Base-by-base conservation (phyloP, 2,888 invertebrate species). In the Spatulosminthurus flaviceps region DNA sequence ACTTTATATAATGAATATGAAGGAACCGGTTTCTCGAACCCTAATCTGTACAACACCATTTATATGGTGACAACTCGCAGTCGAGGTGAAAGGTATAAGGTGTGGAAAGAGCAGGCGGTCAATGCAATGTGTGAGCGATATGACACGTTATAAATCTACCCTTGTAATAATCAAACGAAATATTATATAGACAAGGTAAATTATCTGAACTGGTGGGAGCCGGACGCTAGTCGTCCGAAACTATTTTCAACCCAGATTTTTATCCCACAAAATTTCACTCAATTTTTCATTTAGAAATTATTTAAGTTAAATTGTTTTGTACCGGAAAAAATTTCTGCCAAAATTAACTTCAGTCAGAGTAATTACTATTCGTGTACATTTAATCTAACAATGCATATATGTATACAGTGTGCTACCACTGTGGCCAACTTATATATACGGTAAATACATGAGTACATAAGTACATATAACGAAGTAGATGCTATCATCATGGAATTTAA, bases 41-140 rank as follows among this genome's bases (percentile, higher is more conserved):
- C 67, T 28, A 67, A 67, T 67, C 67, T 67, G 67, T 67, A 67
- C 67, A 51, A 24, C 64, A 22, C 66, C 66, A 78, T 78, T 77
- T 77, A 69, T 78, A 70, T 72, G 78, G 78, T 78, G 78, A 78
- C 78, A 78, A 71, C 75, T 75, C 41, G 41, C 61, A 78, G 60
- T 22, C 69, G 26, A 78, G 78, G 72, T 78, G 78, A 78, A 78
- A 78, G 78, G 78, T 64, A 42, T 61, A 71, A 61, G 71, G 72
- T 71, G 75, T 75, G 75, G 75, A 75, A 64, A 75, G 75, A 75
- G 5, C 29, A 24, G 19, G 61, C n/a, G 74, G 7, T 24, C 26
- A 64, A 1, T n/a, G n/a, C n/a, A 29, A 16, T 26, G 67, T 69
- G 67, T 76, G 69, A 76, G 76, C 41, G 67, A 76, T 43, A 43